A percentile compares a stretch with the other conserved stretches of the same genome.
phyloP scores from a whole-genome alignment of 2,888 invertebrate species.

The Morpho helenor region DNA sequence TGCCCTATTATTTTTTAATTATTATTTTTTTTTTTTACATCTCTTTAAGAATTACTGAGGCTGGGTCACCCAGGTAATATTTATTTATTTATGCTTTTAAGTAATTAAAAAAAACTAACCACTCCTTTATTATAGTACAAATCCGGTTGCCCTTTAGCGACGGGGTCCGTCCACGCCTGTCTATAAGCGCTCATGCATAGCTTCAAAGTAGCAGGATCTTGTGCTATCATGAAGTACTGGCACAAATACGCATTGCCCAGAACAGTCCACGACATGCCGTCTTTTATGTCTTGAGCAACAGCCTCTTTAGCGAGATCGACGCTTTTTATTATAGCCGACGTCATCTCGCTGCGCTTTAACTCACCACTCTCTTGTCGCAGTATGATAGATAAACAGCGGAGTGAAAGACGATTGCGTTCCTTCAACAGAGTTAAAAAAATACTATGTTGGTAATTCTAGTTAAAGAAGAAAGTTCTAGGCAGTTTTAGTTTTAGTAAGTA shows the following conservation, averaged over 20 bases:
- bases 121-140: conserved; percentile 91
- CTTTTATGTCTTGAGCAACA: conserved; percentile 85
- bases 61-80: too few relatives aligned
- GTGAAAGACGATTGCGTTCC: conserved; percentile 86
- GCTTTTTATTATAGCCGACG: conserved; percentile 83
- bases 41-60: too few relatives aligned
- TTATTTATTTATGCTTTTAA: too few relatives aligned
- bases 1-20: too few relatives aligned
- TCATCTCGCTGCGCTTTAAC: conserved; percentile 68
- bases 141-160: conserved; percentile 86
- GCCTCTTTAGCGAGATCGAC: conserved; percentile 90
- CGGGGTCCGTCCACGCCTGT: conserved; percentile 86
- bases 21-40: too few relatives aligned
- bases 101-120: conserved; percentile 73
- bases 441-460: too few relatives aligned
- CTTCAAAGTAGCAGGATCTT: conserved; percentile 85
- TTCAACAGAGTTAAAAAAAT: conserved; percentile 48
- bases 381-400: conserved; percentile 90
- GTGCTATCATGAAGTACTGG: conserved; percentile 86
- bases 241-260: conserved; percentile 92
- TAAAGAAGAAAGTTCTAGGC: too few relatives aligned
- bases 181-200: conserved; percentile 88
- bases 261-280: conserved; percentile 91
- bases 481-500: too few relatives aligned
- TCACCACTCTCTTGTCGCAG: conserved; percentile 81